Conservation (phyloP, 2,888 invertebrate genomes). For the Andrena haemorrhoa region DNA sequence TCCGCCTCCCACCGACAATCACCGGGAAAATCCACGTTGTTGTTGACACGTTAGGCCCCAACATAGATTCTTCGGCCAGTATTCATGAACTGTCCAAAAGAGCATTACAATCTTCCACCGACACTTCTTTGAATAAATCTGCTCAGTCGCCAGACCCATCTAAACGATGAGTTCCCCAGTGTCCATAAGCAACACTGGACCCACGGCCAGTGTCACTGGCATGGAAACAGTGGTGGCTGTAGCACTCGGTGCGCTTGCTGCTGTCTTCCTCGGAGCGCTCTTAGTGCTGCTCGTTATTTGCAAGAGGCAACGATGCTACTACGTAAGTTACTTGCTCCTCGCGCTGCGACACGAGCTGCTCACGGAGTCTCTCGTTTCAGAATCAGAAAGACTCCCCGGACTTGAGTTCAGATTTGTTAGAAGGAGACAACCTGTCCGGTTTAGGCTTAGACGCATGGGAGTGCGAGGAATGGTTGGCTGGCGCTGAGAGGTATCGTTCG, state of each 20-base stretch:
- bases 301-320: slow-evolving; percentile 86
- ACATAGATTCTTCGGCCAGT: slow-evolving; percentile 43
- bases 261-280: slow-evolving; percentile 89
- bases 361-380: slow-evolving; percentile 61
- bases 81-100: slow-evolving; percentile 33
- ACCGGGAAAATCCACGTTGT: slow-evolving; percentile 53
- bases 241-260: slow-evolving; percentile 88
- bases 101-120: background rate
- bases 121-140: background rate
- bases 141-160: background rate
- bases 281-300: slow-evolving; percentile 88
- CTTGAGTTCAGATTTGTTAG: slow-evolving; percentile 80
- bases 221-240: slow-evolving; percentile 90
- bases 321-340: slow-evolving; percentile 70
- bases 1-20: slow-evolving; percentile 76
- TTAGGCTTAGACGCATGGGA: slow-evolving; percentile 82
- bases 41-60: slow-evolving; percentile 51
- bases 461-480: slow-evolving; percentile 81
- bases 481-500: slow-evolving; percentile 78
- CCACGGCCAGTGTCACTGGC: slow-evolving; percentile 79
- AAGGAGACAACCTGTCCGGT: slow-evolving; percentile 78
- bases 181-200: slow-evolving; percentile 77
- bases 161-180: slow-evolving; percentile 80
- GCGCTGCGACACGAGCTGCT: no score
- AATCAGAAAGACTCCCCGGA: slow-evolving; percentile 82